Conservation (phyloP, 2,797 vertebrate genomes). For the Eremophila alpestris region DNA sequence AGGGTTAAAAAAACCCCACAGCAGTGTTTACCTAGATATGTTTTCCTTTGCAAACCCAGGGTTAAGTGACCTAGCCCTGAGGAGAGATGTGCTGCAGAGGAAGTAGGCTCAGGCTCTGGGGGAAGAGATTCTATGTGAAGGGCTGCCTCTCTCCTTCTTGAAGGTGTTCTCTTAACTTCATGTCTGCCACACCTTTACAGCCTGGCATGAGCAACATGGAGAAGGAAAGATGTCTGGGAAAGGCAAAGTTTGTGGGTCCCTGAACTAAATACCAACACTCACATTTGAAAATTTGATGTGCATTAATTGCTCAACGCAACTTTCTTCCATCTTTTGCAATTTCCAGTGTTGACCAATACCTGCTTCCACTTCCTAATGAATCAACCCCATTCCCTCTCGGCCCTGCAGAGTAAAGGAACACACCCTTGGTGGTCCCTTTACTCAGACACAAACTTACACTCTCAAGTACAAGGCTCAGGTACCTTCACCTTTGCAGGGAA, state of each 20-base stretch:
- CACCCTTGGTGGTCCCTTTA: neutral
- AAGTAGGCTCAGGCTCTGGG: neutral
- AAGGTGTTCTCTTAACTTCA: neutral
- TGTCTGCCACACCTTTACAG: neutral
- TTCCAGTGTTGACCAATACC: neutral
- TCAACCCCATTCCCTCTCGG: fast-evolving
- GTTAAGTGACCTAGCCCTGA: neutral
- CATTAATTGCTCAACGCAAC: neutral
- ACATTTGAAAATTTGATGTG: neutral
- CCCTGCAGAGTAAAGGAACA: neutral
- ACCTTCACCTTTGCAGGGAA: neutral
- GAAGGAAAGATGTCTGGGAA: neutral
- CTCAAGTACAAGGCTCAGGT: neutral
- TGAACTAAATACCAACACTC: neutral
- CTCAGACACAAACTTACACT: neutral
- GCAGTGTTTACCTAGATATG: neutral
- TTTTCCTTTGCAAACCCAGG: neutral
- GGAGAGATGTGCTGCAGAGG: neutral
- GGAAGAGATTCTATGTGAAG: neutral
- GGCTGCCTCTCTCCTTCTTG: neutral
- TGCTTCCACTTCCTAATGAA: neutral
- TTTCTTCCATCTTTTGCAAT: neutral
- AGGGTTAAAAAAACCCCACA: neutral
- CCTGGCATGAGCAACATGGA: fast-evolving
- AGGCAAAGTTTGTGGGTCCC: neutral